Percentiles rank a stretch among this genome's conserved stretches.
phyloP scores from a whole-genome alignment of 2,113 vertebrate genomes.

The Zootoca vivipara region DNA sequence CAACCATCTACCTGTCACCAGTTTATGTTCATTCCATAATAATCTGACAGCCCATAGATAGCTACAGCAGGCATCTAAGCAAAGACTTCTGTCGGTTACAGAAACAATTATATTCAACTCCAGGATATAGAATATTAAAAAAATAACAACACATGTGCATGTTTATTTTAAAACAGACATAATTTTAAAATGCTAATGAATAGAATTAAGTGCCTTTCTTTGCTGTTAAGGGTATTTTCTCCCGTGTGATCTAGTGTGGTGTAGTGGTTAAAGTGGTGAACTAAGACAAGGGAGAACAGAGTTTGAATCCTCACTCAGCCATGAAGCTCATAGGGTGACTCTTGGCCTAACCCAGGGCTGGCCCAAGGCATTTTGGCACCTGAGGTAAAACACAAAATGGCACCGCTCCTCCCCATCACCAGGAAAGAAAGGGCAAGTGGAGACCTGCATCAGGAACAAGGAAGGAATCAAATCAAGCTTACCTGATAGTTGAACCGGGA shows the following conservation, averaged over 20 bases:
- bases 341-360: no score
- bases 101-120: constrained; percentile 28
- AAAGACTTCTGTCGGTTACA: neutral
- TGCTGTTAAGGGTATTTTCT: neutral
- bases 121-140: neutral
- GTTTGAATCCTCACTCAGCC: no score
- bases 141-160: neutral
- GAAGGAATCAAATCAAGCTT: no score
- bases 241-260: no score
- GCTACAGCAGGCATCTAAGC: constrained; percentile 21
- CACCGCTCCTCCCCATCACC: no score
- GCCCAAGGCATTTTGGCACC: no score
- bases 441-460: no score
- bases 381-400: no score
- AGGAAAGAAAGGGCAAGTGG: no score
- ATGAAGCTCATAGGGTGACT: no score
- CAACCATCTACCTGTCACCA: constrained; percentile 19
- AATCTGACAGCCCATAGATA: neutral
- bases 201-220: neutral
- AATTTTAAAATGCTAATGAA: neutral
- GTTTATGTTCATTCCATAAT: constrained; percentile 36
- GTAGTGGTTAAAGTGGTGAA: no score
- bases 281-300: no score
- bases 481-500: neutral
- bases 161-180: constrained; percentile 6